These are phyloP conservation scores for Brotula barbata DNA, from an alignment of 2,797 vertebrate genomes.

Conservation along the genomic window DNA sequence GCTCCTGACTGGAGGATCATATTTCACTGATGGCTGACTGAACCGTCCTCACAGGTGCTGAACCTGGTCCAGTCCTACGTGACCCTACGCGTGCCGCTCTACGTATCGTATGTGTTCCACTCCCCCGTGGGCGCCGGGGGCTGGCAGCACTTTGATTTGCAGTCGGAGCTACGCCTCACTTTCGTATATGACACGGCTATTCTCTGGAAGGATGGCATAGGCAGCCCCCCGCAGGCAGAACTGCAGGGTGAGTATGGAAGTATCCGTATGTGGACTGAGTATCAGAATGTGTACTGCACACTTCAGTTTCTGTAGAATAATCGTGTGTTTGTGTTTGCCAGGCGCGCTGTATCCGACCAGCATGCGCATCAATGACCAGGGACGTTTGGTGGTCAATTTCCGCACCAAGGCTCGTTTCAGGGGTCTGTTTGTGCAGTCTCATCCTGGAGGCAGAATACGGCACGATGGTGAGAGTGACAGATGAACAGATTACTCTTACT, in stretches of 20 bases:
- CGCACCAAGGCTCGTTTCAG: conserved; percentile 90
- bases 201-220: conserved; percentile 91
- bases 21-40: not conserved
- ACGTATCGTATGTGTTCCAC: conserved; percentile 94
- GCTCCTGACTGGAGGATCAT: not conserved
- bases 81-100: conserved; percentile 90
- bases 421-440: conserved; percentile 88
- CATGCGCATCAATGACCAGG: conserved; percentile 91
- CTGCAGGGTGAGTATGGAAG: conserved; percentile 82
- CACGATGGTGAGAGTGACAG: conserved; percentile 53
- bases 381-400: conserved; percentile 92
- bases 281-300: not conserved
- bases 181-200: conserved; percentile 98
- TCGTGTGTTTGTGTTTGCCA: conserved; percentile 48
- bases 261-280: not conserved
- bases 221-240: conserved; percentile 90
- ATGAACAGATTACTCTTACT: not conserved
- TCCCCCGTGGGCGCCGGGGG: conserved; percentile 87
- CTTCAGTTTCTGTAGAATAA: not conserved
- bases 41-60: conserved; percentile 80
- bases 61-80: conserved; percentile 96
- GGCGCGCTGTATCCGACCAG: conserved; percentile 92
- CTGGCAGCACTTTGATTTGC: conserved; percentile 96
- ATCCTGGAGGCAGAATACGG: conserved; percentile 75
- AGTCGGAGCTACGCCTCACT: conserved; percentile 91